phyloP scores from a whole-genome alignment of 2,888 invertebrate species.

The Cantharis rufa region DNA sequence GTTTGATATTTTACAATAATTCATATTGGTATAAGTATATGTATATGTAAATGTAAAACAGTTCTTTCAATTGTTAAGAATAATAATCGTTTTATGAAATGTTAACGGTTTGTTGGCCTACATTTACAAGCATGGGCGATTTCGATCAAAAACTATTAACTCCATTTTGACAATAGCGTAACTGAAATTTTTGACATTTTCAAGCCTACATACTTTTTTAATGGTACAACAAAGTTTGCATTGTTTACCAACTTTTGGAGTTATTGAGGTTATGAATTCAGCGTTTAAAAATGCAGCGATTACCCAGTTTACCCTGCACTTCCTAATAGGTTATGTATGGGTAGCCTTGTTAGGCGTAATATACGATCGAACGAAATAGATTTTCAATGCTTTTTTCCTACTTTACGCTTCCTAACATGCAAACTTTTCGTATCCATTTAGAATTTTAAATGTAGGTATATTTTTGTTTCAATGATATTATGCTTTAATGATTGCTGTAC shows the following conservation, averaged over 20 bases:
- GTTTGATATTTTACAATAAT: neutral
- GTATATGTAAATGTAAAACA: neutral
- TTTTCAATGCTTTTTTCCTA: neutral
- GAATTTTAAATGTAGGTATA: neutral
- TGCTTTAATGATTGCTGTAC: neutral
- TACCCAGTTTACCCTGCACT: neutral
- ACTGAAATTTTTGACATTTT: neutral
- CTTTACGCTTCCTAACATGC: neutral
- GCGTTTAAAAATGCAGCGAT: neutral
- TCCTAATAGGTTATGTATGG: neutral
- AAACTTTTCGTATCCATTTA: neutral
- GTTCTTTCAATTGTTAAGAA: slow-evolving; percentile 11
- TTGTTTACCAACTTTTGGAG: neutral
- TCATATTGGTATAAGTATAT: neutral
- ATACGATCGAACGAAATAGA: neutral
- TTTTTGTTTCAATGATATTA: too few species aligned
- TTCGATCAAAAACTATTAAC: slow-evolving; percentile 12
- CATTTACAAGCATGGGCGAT: slow-evolving; percentile 19
- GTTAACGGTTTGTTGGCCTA: slow-evolving; percentile 23
- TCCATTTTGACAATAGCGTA: neutral
- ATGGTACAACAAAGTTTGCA: neutral
- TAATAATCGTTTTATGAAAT: slow-evolving; percentile 19
- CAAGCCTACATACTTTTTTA: neutral
- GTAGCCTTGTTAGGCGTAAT: neutral
- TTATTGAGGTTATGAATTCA: neutral